Conservation (phyloP, 2,888 invertebrate species). For the Caenorhabditis japonica region DNA sequence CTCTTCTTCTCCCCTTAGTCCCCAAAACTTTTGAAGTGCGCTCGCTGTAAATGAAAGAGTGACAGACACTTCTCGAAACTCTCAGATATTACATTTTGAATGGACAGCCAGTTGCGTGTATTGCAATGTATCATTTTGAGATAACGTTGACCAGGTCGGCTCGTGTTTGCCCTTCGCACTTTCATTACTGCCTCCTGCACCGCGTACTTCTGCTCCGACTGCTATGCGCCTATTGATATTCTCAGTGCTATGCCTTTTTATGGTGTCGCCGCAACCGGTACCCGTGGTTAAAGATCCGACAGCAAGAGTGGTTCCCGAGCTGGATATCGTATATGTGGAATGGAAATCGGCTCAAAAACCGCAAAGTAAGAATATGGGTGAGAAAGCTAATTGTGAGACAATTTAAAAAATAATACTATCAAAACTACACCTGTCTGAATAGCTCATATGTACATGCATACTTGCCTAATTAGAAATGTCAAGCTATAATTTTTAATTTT, state of each 20-base stretch:
- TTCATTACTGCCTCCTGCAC: constrained; percentile 42
- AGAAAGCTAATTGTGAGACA: not conserved
- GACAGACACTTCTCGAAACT: constrained; percentile 46
- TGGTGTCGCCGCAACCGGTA: constrained; percentile 38
- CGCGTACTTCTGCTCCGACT: constrained; percentile 10
- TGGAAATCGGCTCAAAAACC: constrained; percentile 62
- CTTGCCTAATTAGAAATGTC: too few species aligned
- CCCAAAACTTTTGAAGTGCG: constrained; percentile 28
- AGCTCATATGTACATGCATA: too few species aligned
- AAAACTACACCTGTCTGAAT: too few species aligned
- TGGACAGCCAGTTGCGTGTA: constrained; percentile 55
- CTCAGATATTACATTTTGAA: constrained; percentile 56
- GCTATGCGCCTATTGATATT: constrained; percentile 6
- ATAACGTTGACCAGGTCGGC: constrained; percentile 49
- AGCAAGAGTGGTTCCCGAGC: constrained; percentile 64
- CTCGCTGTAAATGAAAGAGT: constrained; percentile 40
- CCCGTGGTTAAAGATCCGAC: constrained; percentile 61
- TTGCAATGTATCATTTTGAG: constrained; percentile 59
- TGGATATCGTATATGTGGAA: constrained; percentile 68
- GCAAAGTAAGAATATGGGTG: constrained; percentile 51
- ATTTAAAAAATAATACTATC: too few species aligned
- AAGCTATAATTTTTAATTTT: too few species aligned
- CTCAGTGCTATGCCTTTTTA: not conserved
- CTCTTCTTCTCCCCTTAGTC: not conserved
- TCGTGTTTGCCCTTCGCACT: constrained; percentile 51